phyloP scores from a whole-genome alignment of 2,113 vertebrate genomes.

The Trichechus manatus region DNA sequence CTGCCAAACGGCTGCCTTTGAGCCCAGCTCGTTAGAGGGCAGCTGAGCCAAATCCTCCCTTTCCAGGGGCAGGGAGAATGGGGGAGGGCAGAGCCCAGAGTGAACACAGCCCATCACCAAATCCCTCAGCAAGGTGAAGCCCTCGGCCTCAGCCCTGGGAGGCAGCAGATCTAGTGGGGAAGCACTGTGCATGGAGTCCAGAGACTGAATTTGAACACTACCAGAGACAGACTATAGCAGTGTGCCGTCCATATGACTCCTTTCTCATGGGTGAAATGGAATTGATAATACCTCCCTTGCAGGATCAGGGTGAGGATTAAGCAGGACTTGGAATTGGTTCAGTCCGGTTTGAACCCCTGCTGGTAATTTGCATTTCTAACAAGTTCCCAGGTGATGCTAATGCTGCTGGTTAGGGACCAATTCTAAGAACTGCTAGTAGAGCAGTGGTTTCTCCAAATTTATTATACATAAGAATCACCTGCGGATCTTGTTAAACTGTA shows the following conservation, averaged over 20 bases:
- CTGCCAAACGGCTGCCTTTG: not conserved
- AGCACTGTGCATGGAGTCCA: not conserved
- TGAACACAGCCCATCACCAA: not conserved
- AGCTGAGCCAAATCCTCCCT: not conserved
- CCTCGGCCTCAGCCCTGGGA: not conserved
- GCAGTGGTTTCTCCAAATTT: too few species aligned
- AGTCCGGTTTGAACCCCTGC: too few species aligned
- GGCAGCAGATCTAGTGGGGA: not conserved
- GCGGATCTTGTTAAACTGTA: too few species aligned
- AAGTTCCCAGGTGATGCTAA: too few species aligned
- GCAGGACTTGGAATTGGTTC: not conserved
- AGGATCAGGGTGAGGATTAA: not conserved
- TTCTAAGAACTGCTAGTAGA: too few species aligned
- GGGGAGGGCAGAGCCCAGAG: not conserved
- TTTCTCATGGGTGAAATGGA: not conserved
- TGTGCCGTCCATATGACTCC: not conserved
- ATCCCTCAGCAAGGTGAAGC: not conserved
- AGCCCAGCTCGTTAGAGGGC: not conserved
- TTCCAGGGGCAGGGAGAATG: not conserved
- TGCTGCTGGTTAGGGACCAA: too few species aligned
- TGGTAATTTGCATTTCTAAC: too few species aligned
- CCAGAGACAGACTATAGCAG: accelerated
- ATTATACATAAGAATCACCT: too few species aligned
- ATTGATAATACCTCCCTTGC: not conserved
- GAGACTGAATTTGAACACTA: accelerated